Evolutionary conservation across 1,140 invertebrate genomes (phyloP), one percentile per base, ranked within the genome.

Genomic region (Trachymyrmex septentrionalis): DNA sequence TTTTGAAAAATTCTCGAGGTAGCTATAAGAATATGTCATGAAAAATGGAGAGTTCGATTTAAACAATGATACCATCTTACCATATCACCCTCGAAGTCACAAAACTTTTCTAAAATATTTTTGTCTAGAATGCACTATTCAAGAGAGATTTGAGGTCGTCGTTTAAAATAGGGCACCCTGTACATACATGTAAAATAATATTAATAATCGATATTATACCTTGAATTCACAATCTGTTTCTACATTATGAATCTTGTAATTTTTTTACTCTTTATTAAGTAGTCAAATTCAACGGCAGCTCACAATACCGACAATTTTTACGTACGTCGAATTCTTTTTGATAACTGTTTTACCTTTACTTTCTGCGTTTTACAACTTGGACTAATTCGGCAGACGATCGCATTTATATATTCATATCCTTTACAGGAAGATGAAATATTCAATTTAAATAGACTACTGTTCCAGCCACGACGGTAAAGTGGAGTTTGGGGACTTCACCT

Each of bases 401-500:
- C 55, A 82, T 48, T 57, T 77, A 19, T 48, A 55, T 59, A 82
- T 69, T 90, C 64, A 66, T 55, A 82, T 88, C 64, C 53, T 48
- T 38, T 64, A 16, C 12, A n/a, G 10, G 10, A 44, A 34, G 24
- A 61, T 12, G 30, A 76, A 73, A 16, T 75, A 57, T 81, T 81
- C 44, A 87, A 44, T 76, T 61, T 88, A 88, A 50, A 78, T 50
- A 50, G 84, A 92, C 94, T 96, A 97, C 95, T 97, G 97, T 93
- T 98, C 97, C 53, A 98, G 95, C 97, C 97, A 98, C 50, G 97
- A 98, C 7, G 97, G 97, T 90, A 96, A 95, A 67, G 96, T 95
- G 6, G 97, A 96, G 92, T 97, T 98, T 57, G 97, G 97, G 78
- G 96, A 96, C 93, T 97, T 97, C 59, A 97, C 95, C 94, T 98